Conservation (phyloP, 2,797 vertebrate genomes). For the Natrix natrix region DNA sequence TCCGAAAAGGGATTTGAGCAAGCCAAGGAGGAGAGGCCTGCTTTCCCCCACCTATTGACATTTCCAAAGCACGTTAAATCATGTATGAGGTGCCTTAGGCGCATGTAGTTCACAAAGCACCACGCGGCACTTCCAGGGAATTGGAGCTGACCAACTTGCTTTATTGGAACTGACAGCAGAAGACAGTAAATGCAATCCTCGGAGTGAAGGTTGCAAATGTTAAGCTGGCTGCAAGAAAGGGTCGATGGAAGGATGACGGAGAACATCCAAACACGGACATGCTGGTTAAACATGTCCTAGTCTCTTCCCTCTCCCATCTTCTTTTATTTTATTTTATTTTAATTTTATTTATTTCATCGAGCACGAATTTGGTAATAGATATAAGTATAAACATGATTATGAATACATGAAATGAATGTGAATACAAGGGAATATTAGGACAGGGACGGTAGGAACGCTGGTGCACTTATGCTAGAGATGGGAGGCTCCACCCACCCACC, state of each 20-base stretch:
- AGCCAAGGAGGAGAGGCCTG: slow-evolving; percentile 79
- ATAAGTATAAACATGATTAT: too few species aligned
- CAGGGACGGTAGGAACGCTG: too few species aligned
- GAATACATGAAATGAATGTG: too few species aligned
- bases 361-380: too few species aligned
- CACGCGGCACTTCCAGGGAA: slow-evolving; percentile 75
- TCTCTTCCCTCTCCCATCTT: slow-evolving; percentile 36
- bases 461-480: too few species aligned
- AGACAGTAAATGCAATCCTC: slow-evolving; percentile 75
- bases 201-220: slow-evolving; percentile 66
- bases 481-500: too few species aligned
- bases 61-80: slow-evolving; percentile 90
- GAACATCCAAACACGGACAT: slow-evolving; percentile 69
- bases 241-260: slow-evolving; percentile 75
- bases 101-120: slow-evolving; percentile 78
- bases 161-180: slow-evolving; percentile 86
- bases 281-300: slow-evolving; percentile 73
- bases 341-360: too few species aligned
- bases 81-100: slow-evolving; percentile 86
- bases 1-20: slow-evolving; percentile 78
- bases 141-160: slow-evolving; percentile 79
- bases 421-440: too few species aligned
- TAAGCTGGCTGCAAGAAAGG: slow-evolving; percentile 72
- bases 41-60: slow-evolving; percentile 84
- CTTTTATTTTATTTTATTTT: too few species aligned